Evolutionary conservation across 2,113 vertebrate species (phyloP).

Genomic region (Archilochus colubris): DNA sequence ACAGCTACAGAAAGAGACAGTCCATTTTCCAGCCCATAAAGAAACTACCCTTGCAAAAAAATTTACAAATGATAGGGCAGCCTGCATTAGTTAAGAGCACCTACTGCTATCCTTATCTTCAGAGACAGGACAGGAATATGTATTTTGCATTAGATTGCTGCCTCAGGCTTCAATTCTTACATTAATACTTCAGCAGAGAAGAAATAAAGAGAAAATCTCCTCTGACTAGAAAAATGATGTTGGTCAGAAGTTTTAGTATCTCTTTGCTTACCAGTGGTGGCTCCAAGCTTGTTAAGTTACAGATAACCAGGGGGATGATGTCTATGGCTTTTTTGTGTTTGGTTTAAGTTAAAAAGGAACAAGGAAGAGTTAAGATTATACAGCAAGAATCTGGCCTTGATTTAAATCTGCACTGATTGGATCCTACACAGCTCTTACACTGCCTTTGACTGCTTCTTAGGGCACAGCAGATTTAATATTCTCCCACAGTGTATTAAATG

Average conservation of each 20-base stretch:
- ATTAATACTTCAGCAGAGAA: not conserved
- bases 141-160: not conserved
- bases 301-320: not conserved
- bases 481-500: not conserved
- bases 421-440: not conserved
- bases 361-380: not conserved
- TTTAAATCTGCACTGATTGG: not conserved
- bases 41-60: not conserved
- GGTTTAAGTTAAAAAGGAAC: not conserved
- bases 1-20: not conserved
- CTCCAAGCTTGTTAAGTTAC: not conserved
- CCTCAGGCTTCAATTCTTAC: not conserved
- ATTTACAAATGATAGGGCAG: not conserved
- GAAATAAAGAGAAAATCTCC: not conserved
- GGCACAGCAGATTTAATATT: not conserved
- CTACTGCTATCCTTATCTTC: not conserved
- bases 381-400: not conserved
- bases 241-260: not conserved
- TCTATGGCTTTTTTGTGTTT: not conserved
- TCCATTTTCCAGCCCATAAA: not conserved
- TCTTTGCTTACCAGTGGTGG: not conserved
- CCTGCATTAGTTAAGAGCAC: not conserved
- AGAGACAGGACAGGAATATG: not conserved
- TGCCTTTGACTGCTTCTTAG: not conserved
- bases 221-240: not conserved